phyloP scores from a whole-genome alignment of 2,888 invertebrate genomes.

The Deilephila porcellus region DNA sequence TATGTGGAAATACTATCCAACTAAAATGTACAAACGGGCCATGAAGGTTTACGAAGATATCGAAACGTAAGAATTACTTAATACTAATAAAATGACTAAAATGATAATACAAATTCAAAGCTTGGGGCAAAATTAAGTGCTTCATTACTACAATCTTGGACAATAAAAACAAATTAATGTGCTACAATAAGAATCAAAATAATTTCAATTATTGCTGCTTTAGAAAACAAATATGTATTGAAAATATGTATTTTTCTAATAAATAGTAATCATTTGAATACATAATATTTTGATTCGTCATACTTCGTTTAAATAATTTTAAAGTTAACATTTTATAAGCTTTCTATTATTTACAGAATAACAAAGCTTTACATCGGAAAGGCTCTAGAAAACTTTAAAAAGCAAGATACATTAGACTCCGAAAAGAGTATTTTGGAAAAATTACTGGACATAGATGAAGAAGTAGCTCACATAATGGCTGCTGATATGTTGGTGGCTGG shows the following conservation, averaged over 20 bases:
- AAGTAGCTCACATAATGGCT: constrained; percentile 87
- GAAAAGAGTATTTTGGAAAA: constrained; percentile 86
- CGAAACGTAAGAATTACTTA: constrained; percentile 52
- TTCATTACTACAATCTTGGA: too few species aligned
- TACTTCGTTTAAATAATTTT: background rate
- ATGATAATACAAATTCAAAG: too few species aligned
- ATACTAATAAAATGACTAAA: background rate
- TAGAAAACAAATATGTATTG: too few species aligned
- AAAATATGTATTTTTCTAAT: too few species aligned
- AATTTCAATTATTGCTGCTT: too few species aligned
- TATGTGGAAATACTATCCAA: constrained; percentile 61
- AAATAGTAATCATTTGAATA: too few species aligned
- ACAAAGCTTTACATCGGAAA: constrained; percentile 52
- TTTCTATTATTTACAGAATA: constrained; percentile 43
- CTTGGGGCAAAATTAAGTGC: background rate
- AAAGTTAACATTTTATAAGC: too few species aligned
- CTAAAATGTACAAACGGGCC: constrained; percentile 58
- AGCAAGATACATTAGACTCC: constrained; percentile 47
- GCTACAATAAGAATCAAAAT: too few species aligned
- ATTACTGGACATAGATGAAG: constrained; percentile 83
- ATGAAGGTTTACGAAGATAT: constrained; percentile 67
- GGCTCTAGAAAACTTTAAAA: constrained; percentile 54
- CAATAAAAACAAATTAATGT: too few species aligned
- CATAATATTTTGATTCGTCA: background rate
- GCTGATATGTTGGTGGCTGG: constrained; percentile 88